Evolutionary conservation across 2,888 invertebrate species (phyloP), one percentile per base, ranked within the genome.

Genomic region (Atethmia centrago): DNA sequence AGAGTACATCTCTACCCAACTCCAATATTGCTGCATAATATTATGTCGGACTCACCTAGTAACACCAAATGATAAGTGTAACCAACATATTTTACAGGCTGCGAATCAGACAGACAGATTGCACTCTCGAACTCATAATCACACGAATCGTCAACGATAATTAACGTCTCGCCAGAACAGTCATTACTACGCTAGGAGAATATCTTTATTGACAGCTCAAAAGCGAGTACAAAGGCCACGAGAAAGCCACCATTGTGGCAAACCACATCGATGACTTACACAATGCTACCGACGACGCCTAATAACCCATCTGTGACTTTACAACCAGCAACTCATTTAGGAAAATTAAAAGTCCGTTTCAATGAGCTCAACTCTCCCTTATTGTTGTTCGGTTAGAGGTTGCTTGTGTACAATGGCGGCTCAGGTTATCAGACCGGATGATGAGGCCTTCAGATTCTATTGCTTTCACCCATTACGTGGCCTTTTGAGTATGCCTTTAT

Each of bases 391-490:
- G 84, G 88, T 86, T 89, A 89, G 89, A 91, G 88, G 92, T 90
- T 90, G 90, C 88, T 90, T 88, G 87, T 88, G 88, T 92, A 95
- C 95, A 95, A 94, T 94, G 90, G 93, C 89, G 72, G 88, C 88
- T 91, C 93, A 93, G 94, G 92, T 95, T 95, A 95, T 95, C 95
- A 95, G 95, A 95, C 95, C 95, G 95, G 87, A 93, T 94, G 95
- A 95, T 95, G 95, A 93, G 91, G 93, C 92, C 91, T 94, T 92
- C 92, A 91, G 92, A 92, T 93, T 93, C 92, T 89, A 89, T 90
- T 91, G 93, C 95, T 96, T 95, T 95, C 96, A 94, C 95, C 94
- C 85, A 94, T 95, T 94, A 95, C 92, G 87, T 90, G 82, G 91
- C 87, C 91, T 93, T 92, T 93, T 92, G 90, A 92, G 88, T 90